phyloP scores from a whole-genome alignment of 2,113 vertebrate genomes.

The Ursus arctos region DNA sequence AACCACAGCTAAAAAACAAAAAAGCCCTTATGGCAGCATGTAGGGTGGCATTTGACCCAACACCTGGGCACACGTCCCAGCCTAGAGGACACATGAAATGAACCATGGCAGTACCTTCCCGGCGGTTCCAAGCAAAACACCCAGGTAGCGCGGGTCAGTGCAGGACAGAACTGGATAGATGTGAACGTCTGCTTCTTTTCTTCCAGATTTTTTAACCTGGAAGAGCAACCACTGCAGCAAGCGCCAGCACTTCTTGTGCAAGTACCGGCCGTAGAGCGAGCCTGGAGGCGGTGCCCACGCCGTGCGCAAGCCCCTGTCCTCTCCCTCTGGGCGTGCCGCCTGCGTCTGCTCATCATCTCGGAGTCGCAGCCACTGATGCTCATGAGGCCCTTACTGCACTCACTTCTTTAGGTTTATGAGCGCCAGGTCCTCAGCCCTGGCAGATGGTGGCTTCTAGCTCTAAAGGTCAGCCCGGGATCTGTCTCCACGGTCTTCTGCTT shows the following conservation, averaged over 20 bases:
- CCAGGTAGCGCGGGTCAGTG: background rate
- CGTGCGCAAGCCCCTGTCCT: accelerated
- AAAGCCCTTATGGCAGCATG: background rate
- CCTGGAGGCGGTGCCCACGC: accelerated
- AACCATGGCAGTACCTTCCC: background rate
- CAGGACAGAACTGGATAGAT: background rate
- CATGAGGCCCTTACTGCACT: background rate
- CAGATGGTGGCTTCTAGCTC: background rate
- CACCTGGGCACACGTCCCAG: background rate
- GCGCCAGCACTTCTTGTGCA: slow-evolving; percentile 82
- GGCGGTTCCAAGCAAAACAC: background rate
- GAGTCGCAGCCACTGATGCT: background rate
- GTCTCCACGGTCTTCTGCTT: background rate
- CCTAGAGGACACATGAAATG: background rate
- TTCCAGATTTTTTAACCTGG: slow-evolving; percentile 84
- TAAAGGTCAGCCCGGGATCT: background rate
- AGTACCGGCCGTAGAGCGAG: slow-evolving; percentile 24
- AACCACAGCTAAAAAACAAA: background rate
- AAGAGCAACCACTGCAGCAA: background rate
- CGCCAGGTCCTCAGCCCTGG: background rate
- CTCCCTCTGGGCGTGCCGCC: accelerated
- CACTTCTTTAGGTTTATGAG: background rate
- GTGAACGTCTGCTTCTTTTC: slow-evolving; percentile 8
- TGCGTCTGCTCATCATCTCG: background rate
- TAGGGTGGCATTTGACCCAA: background rate